These are phyloP conservation scores for Anarrhichthys ocellatus DNA, from an alignment of 2,113 vertebrate genomes.

Conservation along the genomic window DNA sequence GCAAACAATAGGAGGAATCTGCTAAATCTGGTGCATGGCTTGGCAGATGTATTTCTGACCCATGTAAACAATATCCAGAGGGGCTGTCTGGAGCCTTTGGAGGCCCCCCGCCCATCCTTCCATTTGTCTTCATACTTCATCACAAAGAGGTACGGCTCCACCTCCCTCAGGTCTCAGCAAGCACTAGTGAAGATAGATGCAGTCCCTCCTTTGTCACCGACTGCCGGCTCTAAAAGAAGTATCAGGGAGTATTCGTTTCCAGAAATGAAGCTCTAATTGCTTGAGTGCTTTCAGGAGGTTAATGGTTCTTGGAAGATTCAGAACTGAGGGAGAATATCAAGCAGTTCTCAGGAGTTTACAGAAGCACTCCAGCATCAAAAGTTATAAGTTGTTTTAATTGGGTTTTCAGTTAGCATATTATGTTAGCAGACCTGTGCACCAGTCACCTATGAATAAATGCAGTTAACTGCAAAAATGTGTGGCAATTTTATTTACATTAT, in stretches of 20 bases:
- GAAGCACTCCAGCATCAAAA: slow-evolving; percentile 1
- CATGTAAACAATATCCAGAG: slow-evolving; percentile 53
- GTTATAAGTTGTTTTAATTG: not conserved
- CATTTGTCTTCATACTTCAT: slow-evolving; percentile 24
- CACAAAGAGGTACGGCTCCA: not conserved
- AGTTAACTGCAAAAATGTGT: not conserved
- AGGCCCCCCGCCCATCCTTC: slow-evolving; percentile 6
- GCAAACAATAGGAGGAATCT: slow-evolving; percentile 59
- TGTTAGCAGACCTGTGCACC: not conserved
- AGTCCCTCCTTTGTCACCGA: not conserved
- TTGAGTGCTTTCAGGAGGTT: slow-evolving; percentile 41
- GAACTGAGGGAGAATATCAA: slow-evolving; percentile 10
- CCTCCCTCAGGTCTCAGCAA: slow-evolving; percentile 16
- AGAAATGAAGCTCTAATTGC: slow-evolving; percentile 16
- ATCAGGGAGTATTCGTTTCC: slow-evolving; percentile 34
- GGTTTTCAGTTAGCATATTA: not conserved
- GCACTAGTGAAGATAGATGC: slow-evolving; percentile 12
- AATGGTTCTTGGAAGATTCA: slow-evolving; percentile 34
- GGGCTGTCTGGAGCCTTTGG: slow-evolving; percentile 31
- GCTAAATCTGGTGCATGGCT: slow-evolving; percentile 55
- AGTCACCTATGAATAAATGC: not conserved
- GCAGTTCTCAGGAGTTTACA: not conserved
- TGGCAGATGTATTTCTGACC: slow-evolving; percentile 59
- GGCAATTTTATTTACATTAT: not conserved
- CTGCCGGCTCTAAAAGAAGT: not conserved